Percentiles rank a stretch among this genome's conserved stretches.
Conservation (phyloP, 2,113 vertebrate species). For the Cyprinus carpio region DNA sequence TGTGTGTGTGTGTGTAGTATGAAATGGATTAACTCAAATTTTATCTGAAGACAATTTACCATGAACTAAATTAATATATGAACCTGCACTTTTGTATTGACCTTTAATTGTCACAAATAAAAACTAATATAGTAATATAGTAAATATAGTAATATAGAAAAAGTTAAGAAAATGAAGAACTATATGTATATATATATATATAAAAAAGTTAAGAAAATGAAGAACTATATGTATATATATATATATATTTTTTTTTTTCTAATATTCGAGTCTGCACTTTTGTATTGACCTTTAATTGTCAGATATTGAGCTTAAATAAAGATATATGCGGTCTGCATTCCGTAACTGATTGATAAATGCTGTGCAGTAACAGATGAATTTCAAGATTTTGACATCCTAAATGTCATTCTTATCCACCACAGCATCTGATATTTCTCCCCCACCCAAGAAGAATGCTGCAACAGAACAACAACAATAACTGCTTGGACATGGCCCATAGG, state of each 20-base stretch:
- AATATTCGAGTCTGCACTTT: background rate
- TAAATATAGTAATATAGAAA: too few species aligned
- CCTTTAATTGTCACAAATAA: background rate
- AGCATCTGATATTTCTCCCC: conserved; percentile 22
- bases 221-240: too few species aligned
- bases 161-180: too few species aligned
- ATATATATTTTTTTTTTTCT: too few species aligned
- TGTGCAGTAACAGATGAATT: background rate
- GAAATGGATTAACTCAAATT: background rate
- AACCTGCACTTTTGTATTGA: background rate
- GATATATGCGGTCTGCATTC: background rate
- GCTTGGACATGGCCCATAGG: conserved; percentile 66
- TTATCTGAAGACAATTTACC: background rate
- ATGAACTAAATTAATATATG: background rate
- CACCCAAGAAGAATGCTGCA: conserved; percentile 73
- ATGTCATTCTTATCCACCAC: conserved; percentile 21
- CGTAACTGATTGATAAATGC: background rate
- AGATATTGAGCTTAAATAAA: background rate
- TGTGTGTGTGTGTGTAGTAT: too few species aligned
- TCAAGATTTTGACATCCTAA: background rate
- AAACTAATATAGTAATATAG: too few species aligned
- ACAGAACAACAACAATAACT: conserved; percentile 83
- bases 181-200: too few species aligned
- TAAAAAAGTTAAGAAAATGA: too few species aligned
- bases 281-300: background rate